These are phyloP conservation scores for Platycheirus rosarum DNA, from an alignment of 2,888 invertebrate species.

Conservation along the genomic window DNA sequence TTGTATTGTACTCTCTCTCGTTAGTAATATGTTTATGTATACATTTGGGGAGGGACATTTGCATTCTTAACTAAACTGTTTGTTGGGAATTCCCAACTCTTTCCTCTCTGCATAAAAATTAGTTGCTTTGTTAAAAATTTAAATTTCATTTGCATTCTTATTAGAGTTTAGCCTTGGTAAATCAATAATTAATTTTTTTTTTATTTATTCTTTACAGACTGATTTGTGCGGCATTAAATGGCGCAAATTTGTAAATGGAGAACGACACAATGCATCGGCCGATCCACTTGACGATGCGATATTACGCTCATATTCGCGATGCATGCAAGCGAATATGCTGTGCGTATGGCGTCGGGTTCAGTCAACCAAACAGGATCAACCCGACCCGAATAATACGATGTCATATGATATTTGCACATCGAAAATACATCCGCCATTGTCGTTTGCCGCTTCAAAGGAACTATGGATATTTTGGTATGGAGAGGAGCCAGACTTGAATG, in stretches of 20 bases:
- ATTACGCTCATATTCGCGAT: conserved; percentile 94
- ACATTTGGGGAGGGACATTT: conserved; percentile 11
- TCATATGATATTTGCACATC: conserved; percentile 82
- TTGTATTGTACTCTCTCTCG: conserved; percentile 28
- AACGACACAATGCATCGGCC: conserved; percentile 83
- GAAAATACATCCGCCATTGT: conserved; percentile 89
- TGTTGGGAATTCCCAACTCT: background rate
- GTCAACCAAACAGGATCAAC: conserved; percentile 84
- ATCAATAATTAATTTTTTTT: background rate
- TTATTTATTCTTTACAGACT: conserved; percentile 88
- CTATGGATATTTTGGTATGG: conserved; percentile 99
- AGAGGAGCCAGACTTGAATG: conserved; percentile 95
- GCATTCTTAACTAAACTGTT: background rate
- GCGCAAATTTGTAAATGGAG: conserved; percentile 95
- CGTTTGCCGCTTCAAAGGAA: conserved; percentile 95
- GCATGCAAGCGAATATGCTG: conserved; percentile 96
- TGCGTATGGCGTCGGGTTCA: conserved; percentile 98
- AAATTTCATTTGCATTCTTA: conserved; percentile 22
- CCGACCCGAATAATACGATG: conserved; percentile 83
- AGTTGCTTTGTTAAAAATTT: background rate
- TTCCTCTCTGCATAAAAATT: too few species aligned
- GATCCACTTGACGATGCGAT: conserved; percentile 95
- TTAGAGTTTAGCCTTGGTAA: background rate
- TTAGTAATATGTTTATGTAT: too few species aligned
- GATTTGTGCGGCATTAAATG: conserved; percentile 99